Evolutionary conservation across 2,797 vertebrate species (phyloP).

Genomic region (Mormyrus hasselquistii): DNA sequence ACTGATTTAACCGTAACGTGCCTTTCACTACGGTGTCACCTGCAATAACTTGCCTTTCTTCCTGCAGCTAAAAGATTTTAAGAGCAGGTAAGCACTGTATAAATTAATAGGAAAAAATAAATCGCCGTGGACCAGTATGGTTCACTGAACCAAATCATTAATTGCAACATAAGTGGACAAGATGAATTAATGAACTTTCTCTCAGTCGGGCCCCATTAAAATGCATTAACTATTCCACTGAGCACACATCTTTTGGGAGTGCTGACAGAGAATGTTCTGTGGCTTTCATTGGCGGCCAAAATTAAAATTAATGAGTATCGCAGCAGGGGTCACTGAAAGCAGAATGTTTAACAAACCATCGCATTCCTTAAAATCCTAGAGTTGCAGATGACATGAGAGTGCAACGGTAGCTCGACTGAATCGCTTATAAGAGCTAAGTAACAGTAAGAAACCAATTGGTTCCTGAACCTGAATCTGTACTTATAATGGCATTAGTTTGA

Average conservation of each 20-base stretch:
- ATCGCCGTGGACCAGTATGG: not conserved
- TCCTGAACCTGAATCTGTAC: not conserved
- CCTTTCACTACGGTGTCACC: not conserved
- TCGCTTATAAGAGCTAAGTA: not conserved
- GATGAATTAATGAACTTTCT: not conserved
- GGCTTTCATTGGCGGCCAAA: not conserved
- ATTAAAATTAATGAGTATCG: constrained; percentile 28
- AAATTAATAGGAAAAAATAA: not conserved
- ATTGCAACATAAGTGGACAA: not conserved
- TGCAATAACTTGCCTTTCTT: not conserved
- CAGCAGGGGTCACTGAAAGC: not conserved
- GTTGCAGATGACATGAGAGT: not conserved
- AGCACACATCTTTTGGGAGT: not conserved
- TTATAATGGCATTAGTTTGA: not conserved
- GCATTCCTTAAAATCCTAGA: not conserved
- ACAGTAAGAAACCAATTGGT: not conserved
- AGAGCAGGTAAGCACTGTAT: not conserved
- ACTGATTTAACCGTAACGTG: not conserved
- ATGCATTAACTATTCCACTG: not conserved
- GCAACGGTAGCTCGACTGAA: not conserved
- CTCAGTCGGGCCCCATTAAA: not conserved
- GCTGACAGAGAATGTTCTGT: not conserved
- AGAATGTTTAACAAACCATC: constrained; percentile 6
- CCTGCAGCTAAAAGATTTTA: not conserved
- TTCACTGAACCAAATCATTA: not conserved